A percentile compares a stretch with the other conserved stretches of the same genome.
phyloP scores from a whole-genome alignment of 2,888 invertebrate species.

The Tetramorium bicarinatum region DNA sequence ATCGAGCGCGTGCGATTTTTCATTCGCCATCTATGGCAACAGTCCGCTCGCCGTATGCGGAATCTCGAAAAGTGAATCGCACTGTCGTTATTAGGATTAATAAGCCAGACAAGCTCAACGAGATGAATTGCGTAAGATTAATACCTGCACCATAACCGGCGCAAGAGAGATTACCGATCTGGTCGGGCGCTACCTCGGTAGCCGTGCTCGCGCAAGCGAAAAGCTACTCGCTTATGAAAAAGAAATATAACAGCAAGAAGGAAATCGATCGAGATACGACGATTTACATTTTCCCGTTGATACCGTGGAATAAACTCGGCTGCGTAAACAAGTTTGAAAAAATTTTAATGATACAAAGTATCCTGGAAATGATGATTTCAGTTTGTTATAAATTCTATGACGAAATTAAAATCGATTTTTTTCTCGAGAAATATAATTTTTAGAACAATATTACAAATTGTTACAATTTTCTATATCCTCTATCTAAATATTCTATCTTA shows the following conservation, averaged over 20 bases:
- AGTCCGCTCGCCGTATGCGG: constrained; percentile 52
- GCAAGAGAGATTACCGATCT: constrained; percentile 79
- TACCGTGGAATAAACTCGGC: constrained; percentile 22
- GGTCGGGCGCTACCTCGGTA: constrained; percentile 69
- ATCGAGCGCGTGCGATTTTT: constrained; percentile 54
- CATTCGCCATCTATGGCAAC: constrained; percentile 40
- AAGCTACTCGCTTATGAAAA: constrained; percentile 66
- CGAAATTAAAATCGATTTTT: background rate
- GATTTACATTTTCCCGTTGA: constrained; percentile 57
- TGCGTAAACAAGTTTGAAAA: background rate
- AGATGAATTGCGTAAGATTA: constrained; percentile 82
- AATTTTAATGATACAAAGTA: constrained; percentile 7
- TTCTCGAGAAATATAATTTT: background rate
- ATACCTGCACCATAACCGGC: constrained; percentile 77
- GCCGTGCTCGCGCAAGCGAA: constrained; percentile 73
- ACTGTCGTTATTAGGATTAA: constrained; percentile 79
- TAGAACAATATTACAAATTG: background rate
- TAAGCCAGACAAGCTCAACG: constrained; percentile 78
- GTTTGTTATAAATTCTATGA: background rate
- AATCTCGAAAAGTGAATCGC: constrained; percentile 79
- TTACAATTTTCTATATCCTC: background rate
- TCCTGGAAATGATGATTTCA: constrained; percentile 13
- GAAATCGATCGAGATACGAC: constrained; percentile 37
- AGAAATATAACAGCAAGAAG: constrained; percentile 52
- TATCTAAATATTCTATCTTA: background rate